A percentile compares a stretch with the other conserved stretches of the same genome.
These are phyloP conservation scores for Bombus pascuorum DNA, from an alignment of 1,140 invertebrate species.

Conservation along the genomic window DNA sequence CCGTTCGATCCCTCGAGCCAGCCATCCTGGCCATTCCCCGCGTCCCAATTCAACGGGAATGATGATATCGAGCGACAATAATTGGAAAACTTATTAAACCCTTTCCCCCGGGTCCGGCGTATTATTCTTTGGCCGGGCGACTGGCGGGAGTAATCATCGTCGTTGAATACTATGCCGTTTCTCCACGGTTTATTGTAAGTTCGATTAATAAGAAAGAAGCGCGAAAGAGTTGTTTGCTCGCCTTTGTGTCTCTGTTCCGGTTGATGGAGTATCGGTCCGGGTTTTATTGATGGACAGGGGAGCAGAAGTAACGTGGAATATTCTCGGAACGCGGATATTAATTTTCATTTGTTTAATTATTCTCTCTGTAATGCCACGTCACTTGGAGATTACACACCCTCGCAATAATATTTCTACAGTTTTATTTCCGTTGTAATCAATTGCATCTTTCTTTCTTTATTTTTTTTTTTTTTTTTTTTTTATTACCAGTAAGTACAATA, in stretches of 20 bases:
- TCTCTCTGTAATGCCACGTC: neutral
- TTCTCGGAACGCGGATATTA: neutral
- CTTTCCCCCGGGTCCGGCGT: constrained; percentile 36
- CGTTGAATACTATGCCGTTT: constrained; percentile 24
- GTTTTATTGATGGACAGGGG: neutral
- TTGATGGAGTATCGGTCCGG: no score
- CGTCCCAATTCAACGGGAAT: constrained; percentile 70
- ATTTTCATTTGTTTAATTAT: constrained; percentile 28
- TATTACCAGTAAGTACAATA: no score
- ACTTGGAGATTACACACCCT: neutral
- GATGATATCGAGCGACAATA: constrained; percentile 66
- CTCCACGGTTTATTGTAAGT: constrained; percentile 23
- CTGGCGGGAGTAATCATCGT: constrained; percentile 36
- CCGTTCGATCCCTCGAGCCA: constrained; percentile 56
- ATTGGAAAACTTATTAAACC: constrained; percentile 67
- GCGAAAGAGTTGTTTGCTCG: constrained; percentile 23
- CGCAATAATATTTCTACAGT: no score
- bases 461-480: no score
- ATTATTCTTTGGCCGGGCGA: constrained; percentile 33
- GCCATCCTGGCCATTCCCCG: constrained; percentile 45
- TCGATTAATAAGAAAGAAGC: constrained; percentile 23
- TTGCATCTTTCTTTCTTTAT: no score
- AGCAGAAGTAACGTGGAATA: neutral
- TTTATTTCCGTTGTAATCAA: no score
- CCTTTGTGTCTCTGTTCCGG: constrained; percentile 9